Base-by-base conservation (phyloP, 30 jellyfish, hydroid and myxozoan species). In the Aurelia sp. region DNA sequence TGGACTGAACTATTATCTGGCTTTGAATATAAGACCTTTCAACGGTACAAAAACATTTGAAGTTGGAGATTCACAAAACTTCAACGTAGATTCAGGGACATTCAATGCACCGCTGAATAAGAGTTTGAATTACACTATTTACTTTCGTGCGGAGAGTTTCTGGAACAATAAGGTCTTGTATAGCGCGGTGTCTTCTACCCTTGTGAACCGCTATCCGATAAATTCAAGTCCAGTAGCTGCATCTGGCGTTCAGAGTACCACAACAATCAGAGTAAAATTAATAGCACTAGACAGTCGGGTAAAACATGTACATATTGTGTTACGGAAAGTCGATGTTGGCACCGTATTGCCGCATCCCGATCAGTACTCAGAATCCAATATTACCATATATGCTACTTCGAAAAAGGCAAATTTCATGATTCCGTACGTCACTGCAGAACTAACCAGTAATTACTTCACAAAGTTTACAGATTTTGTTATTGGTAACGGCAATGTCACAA, bases 361-460 rank as follows among this genome's bases (percentile, higher is more conserved):
- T 33, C 31, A 51, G 6, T 76, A 72, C 61, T 20, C 75, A 21
- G 96, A 86, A 15, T 51, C 85, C 0, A 76, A 75, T 64, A 53
- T 86, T 19, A 67, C 87, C 4, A 31, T 58, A 16, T 86, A 74
- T 41, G 8, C 87, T 8, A 67, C 23, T 2, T 73, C 93, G 11
- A 73, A 84, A 37, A 13, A 51, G 31, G 12, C 21, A 31, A 23
- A 41, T 6, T 57, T 68, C 23, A 6, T 33, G 7, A 58, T 52
- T 33, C 89, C 96, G 33, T 86, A 86, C 22, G 85, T 76, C 12
- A 35, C 96, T 6, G 96, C 96, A 9, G 96, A 86, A 86, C 78
- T 86, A 0, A 35, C 78, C 73, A 55, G 40, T 13, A 40, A 62
- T 15, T 62, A 48, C 44, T 30, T 86, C 18, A 70, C 48, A 15